Conservation (phyloP, 2,888 invertebrate genomes). For the Toxonevra muliebris region DNA sequence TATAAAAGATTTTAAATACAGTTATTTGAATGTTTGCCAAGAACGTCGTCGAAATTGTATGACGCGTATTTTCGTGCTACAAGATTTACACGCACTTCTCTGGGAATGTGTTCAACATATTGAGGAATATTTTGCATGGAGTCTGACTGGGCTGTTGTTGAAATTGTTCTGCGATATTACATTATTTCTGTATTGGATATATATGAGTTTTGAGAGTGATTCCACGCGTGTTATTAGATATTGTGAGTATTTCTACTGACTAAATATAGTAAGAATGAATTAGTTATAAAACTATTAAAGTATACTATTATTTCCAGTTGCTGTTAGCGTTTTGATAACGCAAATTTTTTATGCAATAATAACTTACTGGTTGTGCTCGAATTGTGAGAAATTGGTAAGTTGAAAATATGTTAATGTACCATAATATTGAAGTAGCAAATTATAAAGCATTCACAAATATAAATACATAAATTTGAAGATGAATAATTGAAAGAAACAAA, state of each 20-base stretch:
- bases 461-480: too few relatives aligned
- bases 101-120: constrained; percentile 43
- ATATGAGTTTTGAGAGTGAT: constrained; percentile 35
- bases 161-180: constrained; percentile 49
- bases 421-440: background rate
- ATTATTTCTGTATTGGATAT: constrained; percentile 50
- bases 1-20: constrained; percentile 13
- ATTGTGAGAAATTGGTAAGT: constrained; percentile 43
- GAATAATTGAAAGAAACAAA: too few relatives aligned
- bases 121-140: constrained; percentile 47
- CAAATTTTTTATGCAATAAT: constrained; percentile 31
- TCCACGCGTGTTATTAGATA: constrained; percentile 27
- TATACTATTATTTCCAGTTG: too few relatives aligned
- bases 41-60: constrained; percentile 28
- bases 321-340: constrained; percentile 28
- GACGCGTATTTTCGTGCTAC: constrained; percentile 38
- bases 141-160: constrained; percentile 44
- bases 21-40: constrained; percentile 22
- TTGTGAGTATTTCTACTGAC: constrained; percentile 23
- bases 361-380: constrained; percentile 47
- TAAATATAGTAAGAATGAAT: too few relatives aligned
- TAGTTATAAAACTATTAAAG: too few relatives aligned
- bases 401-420: background rate
- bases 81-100: constrained; percentile 48
- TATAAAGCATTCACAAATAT: background rate